Conservation (phyloP, 92 coral and sea anemone species). For the Hydrozoanthus gracilis region DNA sequence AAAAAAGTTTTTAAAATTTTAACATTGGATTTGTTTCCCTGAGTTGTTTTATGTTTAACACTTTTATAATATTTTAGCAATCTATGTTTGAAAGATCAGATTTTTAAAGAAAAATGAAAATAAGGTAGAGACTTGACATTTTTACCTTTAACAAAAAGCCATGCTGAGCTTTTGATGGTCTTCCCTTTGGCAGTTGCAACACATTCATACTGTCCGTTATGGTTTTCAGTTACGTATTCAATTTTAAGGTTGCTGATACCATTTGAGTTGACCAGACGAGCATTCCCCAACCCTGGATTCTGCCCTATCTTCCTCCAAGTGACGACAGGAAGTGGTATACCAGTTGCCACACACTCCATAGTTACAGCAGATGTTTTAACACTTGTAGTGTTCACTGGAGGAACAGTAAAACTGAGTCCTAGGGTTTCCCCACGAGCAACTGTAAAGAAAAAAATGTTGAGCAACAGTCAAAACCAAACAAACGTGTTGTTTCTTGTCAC, state of each 20-base stretch:
- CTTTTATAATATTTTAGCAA: too few species aligned
- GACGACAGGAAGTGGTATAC: conserved; percentile 70
- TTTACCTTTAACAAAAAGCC: conserved; percentile 80
- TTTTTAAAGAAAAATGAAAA: neutral
- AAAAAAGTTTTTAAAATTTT: too few species aligned
- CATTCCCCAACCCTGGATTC: conserved; percentile 14
- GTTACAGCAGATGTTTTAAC: conserved; percentile 57
- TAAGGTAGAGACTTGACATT: neutral
- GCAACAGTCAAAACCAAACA: too few species aligned
- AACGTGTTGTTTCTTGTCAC: too few species aligned
- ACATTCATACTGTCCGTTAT: conserved; percentile 86
- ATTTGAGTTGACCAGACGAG: conserved; percentile 1
- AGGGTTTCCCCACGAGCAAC: conserved; percentile 5
- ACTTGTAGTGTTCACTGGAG: conserved; percentile 67
- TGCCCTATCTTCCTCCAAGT: conserved; percentile 69
- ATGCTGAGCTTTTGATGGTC: conserved; percentile 69
- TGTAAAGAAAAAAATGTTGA: neutral
- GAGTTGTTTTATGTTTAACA: too few species aligned
- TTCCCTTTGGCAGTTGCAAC: conserved; percentile 67
- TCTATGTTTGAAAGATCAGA: neutral
- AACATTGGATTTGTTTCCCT: too few species aligned
- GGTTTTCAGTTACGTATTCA: conserved; percentile 48
- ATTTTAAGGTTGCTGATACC: conserved; percentile 72
- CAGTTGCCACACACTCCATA: conserved; percentile 84
- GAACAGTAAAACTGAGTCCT: conserved; percentile 40